phyloP scores from a whole-genome alignment of 1,140 invertebrate species.

The Marisa cornuarietis region DNA sequence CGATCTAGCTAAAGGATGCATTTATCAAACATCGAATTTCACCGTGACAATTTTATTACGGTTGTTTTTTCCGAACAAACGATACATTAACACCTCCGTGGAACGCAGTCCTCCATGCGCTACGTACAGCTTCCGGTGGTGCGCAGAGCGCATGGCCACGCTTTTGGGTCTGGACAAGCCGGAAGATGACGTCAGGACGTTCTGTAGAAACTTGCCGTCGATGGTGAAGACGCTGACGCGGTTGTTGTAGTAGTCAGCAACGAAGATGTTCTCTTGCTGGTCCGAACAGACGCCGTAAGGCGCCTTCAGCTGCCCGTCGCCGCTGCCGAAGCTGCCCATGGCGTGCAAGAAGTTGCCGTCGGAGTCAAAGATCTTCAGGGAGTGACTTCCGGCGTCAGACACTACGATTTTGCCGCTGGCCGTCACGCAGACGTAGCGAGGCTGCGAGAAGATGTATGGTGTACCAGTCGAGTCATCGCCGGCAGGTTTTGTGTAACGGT shows the following conservation, averaged over 20 bases:
- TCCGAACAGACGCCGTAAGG: conserved; percentile 92
- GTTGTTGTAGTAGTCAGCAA: conserved; percentile 92
- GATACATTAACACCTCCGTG: conserved; percentile 30
- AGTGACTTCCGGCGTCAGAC: conserved; percentile 55
- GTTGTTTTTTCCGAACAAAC: neutral
- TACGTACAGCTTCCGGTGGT: conserved; percentile 31
- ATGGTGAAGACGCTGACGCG: conserved; percentile 63
- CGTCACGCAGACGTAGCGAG: conserved; percentile 40
- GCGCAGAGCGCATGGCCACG: conserved; percentile 25
- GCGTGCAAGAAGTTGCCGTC: conserved; percentile 60
- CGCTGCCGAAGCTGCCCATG: conserved; percentile 79
- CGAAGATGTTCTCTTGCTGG: conserved; percentile 80
- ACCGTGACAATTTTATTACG: too few species aligned
- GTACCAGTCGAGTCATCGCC: too few species aligned
- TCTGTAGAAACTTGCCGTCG: conserved; percentile 39
- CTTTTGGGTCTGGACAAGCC: conserved; percentile 37
- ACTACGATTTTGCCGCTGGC: conserved; percentile 43
- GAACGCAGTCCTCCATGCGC: conserved; percentile 35
- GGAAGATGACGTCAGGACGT: conserved; percentile 37
- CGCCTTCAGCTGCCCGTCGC: conserved; percentile 80
- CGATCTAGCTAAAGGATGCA: too few species aligned
- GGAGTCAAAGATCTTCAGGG: conserved; percentile 47
- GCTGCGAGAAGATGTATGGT: conserved; percentile 26
- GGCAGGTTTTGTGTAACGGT: too few species aligned
- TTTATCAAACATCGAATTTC: too few species aligned